Conservation (phyloP, 2,113 vertebrate genomes). For the Nesogale talazaci region DNA sequence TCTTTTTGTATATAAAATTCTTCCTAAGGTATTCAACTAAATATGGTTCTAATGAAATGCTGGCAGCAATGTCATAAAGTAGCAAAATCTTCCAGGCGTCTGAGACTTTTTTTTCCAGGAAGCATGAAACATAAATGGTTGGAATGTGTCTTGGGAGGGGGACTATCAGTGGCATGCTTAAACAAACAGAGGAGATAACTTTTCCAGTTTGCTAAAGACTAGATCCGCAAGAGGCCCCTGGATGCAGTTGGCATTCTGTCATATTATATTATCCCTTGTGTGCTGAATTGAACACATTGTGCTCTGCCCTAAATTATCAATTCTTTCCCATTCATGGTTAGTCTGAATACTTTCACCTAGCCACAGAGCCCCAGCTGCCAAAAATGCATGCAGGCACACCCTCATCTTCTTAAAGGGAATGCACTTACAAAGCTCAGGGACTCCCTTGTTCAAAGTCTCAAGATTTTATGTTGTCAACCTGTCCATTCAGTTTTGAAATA, state of each 20-base stretch:
- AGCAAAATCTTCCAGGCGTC: conserved; percentile 75
- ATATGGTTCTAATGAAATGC: conserved; percentile 79
- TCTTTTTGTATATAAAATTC: conserved; percentile 54
- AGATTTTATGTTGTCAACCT: conserved; percentile 10
- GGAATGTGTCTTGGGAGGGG: conserved; percentile 68
- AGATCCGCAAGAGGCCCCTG: neutral
- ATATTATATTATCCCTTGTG: conserved; percentile 24
- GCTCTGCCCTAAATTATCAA: conserved; percentile 60
- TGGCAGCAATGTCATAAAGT: conserved; percentile 73
- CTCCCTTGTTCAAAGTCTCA: conserved; percentile 30
- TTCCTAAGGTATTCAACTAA: conserved; percentile 65
- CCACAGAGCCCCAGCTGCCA: conserved; percentile 66
- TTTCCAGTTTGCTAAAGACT: conserved; percentile 58
- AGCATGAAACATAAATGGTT: conserved; percentile 69
- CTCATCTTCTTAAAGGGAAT: conserved; percentile 61
- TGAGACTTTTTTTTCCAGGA: conserved; percentile 75
- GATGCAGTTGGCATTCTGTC: neutral
- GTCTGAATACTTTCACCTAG: conserved; percentile 68
- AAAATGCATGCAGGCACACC: conserved; percentile 68
- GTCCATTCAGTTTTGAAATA: conserved; percentile 34
- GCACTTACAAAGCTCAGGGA: conserved; percentile 51
- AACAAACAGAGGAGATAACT: conserved; percentile 60
- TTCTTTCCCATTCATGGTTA: conserved; percentile 67
- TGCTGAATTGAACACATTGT: conserved; percentile 34
- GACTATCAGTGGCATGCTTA: conserved; percentile 64